These are phyloP conservation scores for Ahaetulla prasina DNA, from an alignment of 2,113 vertebrate species.

Conservation along the genomic window DNA sequence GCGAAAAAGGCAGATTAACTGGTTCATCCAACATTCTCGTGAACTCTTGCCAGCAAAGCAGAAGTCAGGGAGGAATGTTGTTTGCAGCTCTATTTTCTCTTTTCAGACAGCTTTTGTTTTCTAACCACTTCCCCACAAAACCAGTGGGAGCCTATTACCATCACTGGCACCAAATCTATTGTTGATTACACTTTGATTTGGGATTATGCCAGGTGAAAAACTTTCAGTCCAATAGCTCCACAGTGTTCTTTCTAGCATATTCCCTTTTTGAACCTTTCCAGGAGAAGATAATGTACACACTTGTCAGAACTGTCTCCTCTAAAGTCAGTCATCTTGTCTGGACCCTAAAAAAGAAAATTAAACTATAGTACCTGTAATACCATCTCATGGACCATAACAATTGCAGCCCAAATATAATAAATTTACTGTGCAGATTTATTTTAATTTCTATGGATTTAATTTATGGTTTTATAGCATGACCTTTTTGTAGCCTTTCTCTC, in stretches of 20 bases:
- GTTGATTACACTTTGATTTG: background rate
- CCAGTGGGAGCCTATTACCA: background rate
- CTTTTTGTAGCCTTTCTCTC: background rate
- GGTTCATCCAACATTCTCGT: background rate
- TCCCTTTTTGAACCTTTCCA: background rate
- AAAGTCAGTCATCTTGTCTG: background rate
- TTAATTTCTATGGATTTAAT: background rate
- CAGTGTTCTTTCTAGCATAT: background rate
- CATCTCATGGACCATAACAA: background rate
- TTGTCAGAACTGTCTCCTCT: background rate
- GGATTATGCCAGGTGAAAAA: background rate
- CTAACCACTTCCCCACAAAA: background rate
- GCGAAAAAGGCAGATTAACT: background rate
- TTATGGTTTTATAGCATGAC: background rate
- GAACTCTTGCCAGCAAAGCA: background rate
- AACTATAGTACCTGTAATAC: background rate
- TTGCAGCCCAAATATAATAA: background rate
- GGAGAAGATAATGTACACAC: background rate
- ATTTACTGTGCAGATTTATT: background rate
- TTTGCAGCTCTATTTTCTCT: background rate
- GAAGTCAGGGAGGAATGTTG: background rate
- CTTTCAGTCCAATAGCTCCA: background rate
- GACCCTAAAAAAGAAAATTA: background rate
- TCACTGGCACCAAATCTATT: background rate
- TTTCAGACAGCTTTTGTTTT: background rate